Evolutionary conservation across 2,113 vertebrate species (phyloP).

Genomic region (Saccopteryx leptura): DNA sequence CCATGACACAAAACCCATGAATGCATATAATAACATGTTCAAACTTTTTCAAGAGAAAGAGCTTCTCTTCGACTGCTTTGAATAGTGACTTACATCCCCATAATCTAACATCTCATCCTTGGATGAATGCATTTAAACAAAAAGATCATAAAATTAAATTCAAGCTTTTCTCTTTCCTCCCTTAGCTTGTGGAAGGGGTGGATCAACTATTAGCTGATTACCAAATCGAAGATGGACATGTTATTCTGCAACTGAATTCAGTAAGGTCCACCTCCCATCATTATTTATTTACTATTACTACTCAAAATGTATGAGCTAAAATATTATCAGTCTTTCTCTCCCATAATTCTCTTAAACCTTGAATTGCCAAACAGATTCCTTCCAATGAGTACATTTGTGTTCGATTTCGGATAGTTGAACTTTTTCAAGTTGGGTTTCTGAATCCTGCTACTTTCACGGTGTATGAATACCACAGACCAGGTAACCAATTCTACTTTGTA

Average conservation of each 20-base stretch:
- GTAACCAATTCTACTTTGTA: slow-evolving; percentile 76
- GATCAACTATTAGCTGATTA: slow-evolving; percentile 92
- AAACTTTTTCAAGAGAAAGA: not conserved
- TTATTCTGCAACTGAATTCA: slow-evolving; percentile 92
- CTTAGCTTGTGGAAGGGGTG: slow-evolving; percentile 90
- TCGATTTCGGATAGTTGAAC: slow-evolving; percentile 89
- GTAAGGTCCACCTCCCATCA: slow-evolving; percentile 85
- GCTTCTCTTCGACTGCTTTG: not conserved
- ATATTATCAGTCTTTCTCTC: not conserved
- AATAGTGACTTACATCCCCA: not conserved
- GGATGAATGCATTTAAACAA: slow-evolving; percentile 17
- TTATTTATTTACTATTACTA: not conserved
- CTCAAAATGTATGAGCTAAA: not conserved
- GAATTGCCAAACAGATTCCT: slow-evolving; percentile 89
- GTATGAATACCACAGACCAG: slow-evolving; percentile 91
- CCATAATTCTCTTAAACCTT: slow-evolving; percentile 1
- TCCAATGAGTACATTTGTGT: slow-evolving; percentile 88
- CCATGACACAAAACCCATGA: not conserved
- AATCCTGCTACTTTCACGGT: slow-evolving; percentile 91
- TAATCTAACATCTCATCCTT: not conserved
- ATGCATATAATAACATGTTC: not conserved
- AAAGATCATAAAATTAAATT: not conserved
- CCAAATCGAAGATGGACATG: slow-evolving; percentile 89
- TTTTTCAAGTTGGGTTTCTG: slow-evolving; percentile 89
- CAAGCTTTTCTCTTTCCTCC: slow-evolving; percentile 53